A percentile compares a stretch with the other conserved stretches of the same genome.
Evolutionary conservation across 1,140 invertebrate genomes (phyloP).

Genomic region (Mactra quadrangularis): DNA sequence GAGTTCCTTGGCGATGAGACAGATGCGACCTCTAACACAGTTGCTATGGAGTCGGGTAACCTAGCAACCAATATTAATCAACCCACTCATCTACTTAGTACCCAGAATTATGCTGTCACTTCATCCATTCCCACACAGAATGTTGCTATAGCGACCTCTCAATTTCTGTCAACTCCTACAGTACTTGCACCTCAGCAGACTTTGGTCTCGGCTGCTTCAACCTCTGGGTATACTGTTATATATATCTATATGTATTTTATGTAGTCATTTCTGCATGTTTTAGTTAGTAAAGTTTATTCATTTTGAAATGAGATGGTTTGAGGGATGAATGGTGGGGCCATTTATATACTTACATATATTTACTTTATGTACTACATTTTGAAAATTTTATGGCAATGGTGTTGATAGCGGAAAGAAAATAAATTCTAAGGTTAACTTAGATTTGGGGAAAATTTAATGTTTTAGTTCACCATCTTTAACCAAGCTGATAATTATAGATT

Average conservation of each 20-base stretch:
- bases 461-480: too few species aligned
- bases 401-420: too few species aligned
- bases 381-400: too few species aligned
- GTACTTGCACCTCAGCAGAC: constrained; percentile 29
- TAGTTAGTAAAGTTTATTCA: too few species aligned
- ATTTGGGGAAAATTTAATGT: too few species aligned
- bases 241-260: neutral
- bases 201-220: neutral
- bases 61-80: constrained; percentile 49
- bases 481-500: too few species aligned
- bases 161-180: constrained; percentile 16
- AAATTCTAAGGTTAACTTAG: too few species aligned
- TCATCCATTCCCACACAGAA: constrained; percentile 44
- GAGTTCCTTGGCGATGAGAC: constrained; percentile 48
- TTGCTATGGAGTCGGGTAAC: constrained; percentile 57
- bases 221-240: constrained; percentile 22
- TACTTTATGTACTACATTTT: too few species aligned
- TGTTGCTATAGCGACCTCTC: constrained; percentile 24
- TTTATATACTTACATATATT: too few species aligned
- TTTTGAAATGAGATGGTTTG: too few species aligned
- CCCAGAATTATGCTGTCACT: constrained; percentile 51
- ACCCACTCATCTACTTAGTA: constrained; percentile 19
- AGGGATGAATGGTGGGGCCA: too few species aligned
- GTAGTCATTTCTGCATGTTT: too few species aligned
- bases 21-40: constrained; percentile 9